Base-by-base conservation (phyloP, 64 coral and sea anemone genomes). In the Montipora efflorescens region DNA sequence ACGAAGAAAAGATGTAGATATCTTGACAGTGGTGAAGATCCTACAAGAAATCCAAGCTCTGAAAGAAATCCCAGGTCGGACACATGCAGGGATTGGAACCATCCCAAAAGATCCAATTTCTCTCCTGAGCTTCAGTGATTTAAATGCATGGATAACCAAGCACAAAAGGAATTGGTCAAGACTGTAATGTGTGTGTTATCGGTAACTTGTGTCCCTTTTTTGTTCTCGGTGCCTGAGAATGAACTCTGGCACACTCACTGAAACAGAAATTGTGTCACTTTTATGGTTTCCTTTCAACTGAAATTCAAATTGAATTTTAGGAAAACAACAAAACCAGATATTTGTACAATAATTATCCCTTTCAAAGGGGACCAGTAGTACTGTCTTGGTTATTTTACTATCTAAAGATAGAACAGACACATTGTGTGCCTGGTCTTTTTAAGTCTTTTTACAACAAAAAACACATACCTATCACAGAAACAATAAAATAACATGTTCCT, bases 101-200 rank as follows among this genome's bases (percentile, higher is more conserved):
- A 59, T 89, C 57, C 87, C 87, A 55, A 89, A 89, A 44, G 87
- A 89, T 72, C 87, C 87, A 51, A 89, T 89, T 77, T 89, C 87
- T 20, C 16, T n/a, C 45, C 87, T 89, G 2, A 21, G 21, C 51
- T 89, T 89, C 75, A 55, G 50, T 13, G 50, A 75, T 77, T 21
- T 89, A 16, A 77, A 77, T 89, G 25, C n/a, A 23, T 89, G 87
- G 87, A 77, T 89, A 74, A 89, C 6, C 5, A 89, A 89, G 7
- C 68, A 71, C 68, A 71, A 71, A 23, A 71, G 21, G 68, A 71
- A 71, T 23, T 71, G 68, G 68, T n/a, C 20, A 64, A 64, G 61
- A 64, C 61, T 64, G 61, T 64, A 64, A 64, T 64, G 61, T 64
- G 61, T 64, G 14, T 64, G 61, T 64, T 64, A 64, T 64, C 0